Evolutionary conservation across 2,113 vertebrate genomes (phyloP), one percentile per base, ranked within the genome.

Genomic region (Halichoerus grypus): DNA sequence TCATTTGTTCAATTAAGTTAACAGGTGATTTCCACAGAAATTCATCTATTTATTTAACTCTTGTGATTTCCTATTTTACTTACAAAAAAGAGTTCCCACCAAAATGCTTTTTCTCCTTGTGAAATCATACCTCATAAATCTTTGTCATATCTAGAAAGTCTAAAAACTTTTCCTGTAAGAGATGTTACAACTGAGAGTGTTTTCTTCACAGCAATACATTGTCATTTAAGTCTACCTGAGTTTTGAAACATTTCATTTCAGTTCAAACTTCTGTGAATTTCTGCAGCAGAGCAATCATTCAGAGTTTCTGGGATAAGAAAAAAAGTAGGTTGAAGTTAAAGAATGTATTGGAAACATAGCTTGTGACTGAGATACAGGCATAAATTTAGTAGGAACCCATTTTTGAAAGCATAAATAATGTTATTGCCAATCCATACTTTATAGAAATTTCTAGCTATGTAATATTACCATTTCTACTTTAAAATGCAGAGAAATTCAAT

Each of bases 161-260:
- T 19, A 77, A 84, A 80, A 95, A 39, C 59, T 74, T 3, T 97
- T 96, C 53, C 28, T 83, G 12, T 81, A 88, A 81, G 61, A 81
- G 88, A 46, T 89, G 28, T 96, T 94, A n/a, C n/a, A 94, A 90
- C 63, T 88, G 61, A 80, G 53, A 96, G 36, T 53, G 21, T 80
- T 89, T 93, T 96, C 33, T 55, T 94, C 36, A 7, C 31, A 87
- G 24, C 63, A 96, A 86, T 85, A 91, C 94, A 49, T 95, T 69
- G 53, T 93, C 79, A 74, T 74, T 96, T 67, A 90, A 88, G 31
- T 93, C 83, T 87, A 89, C 79, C 31, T 96, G 57, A 90, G 53
- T 95, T 96, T 85, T 87, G 80, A 95, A 96, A 91, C 31, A 85
- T 55, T 96, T 96, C 61, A 7, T 94, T 97, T 97, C 82, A 91